Evolutionary conservation across 2,113 vertebrate genomes (phyloP).

Genomic region (Pollachius pollachius): DNA sequence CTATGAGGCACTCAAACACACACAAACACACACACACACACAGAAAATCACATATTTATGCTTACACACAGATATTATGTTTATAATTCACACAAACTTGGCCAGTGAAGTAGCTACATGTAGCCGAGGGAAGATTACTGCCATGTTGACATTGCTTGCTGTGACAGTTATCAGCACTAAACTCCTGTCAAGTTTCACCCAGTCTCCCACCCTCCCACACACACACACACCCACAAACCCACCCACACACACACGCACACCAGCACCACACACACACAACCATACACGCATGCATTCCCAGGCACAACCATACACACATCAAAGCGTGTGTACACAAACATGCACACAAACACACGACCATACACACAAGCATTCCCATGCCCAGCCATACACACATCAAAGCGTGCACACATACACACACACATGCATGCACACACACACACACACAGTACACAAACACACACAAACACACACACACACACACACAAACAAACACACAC

Average conservation of each 20-base stretch:
- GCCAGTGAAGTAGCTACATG: no score
- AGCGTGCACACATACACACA: not conserved
- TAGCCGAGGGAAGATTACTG: no score
- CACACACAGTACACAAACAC: no score
- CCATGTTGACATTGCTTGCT: slow-evolving; percentile 38
- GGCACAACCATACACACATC: slow-evolving; percentile 19
- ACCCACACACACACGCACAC: slow-evolving; percentile 23
- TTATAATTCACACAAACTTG: no score
- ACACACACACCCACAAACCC: slow-evolving; percentile 23
- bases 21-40: no score
- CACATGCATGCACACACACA: not conserved
- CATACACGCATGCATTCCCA: slow-evolving; percentile 24
- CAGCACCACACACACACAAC: slow-evolving; percentile 3
- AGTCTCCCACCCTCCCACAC: slow-evolving; percentile 17
- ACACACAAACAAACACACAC: slow-evolving; percentile 40
- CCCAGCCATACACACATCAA: slow-evolving; percentile 9
- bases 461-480: no score
- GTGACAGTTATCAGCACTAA: slow-evolving; percentile 57
- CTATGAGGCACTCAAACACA: no score
- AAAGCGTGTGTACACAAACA: no score
- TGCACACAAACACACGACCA: slow-evolving; percentile 17
- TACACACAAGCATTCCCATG: slow-evolving; percentile 20
- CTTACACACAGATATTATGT: no score
- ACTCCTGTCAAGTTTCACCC: slow-evolving; percentile 69
- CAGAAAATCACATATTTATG: no score